These are phyloP conservation scores for Brachionus calyciflorus DNA, from an alignment of 1,140 invertebrate species.

Conservation along the genomic window DNA sequence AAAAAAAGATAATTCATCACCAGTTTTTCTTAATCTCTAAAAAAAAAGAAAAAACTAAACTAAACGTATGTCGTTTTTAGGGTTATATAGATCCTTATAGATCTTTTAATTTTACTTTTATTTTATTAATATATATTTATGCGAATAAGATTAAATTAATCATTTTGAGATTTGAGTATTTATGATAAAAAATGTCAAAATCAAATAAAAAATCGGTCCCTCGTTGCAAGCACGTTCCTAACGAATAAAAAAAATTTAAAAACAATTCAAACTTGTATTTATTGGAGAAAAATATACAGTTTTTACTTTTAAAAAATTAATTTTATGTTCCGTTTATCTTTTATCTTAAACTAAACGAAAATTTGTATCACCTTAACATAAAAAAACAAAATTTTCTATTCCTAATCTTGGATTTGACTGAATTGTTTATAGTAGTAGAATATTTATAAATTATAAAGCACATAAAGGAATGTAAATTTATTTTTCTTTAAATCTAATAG, in stretches of 20 bases:
- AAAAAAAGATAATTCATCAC: constrained; percentile 36
- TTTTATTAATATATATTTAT: too few species aligned
- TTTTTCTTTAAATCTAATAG: constrained; percentile 18
- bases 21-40: background rate
- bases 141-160: too few species aligned
- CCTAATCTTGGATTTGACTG: background rate
- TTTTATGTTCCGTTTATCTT: too few species aligned
- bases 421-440: background rate
- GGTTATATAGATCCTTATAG: too few species aligned
- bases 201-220: background rate
- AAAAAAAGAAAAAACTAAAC: background rate
- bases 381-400: background rate
- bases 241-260: too few species aligned
- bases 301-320: too few species aligned
- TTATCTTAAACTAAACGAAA: too few species aligned
- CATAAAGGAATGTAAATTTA: constrained; percentile 9
- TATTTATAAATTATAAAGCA: constrained; percentile 19
- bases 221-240: background rate
- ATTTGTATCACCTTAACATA: too few species aligned
- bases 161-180: too few species aligned
- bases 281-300: too few species aligned
- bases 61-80: constrained; percentile 23
- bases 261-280: too few species aligned
- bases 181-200: background rate
- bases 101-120: too few species aligned